A percentile compares a stretch with the other conserved stretches of the same genome.
phyloP scores from a whole-genome alignment of 2,797 vertebrate genomes.

The Coracias cyanogaster region DNA sequence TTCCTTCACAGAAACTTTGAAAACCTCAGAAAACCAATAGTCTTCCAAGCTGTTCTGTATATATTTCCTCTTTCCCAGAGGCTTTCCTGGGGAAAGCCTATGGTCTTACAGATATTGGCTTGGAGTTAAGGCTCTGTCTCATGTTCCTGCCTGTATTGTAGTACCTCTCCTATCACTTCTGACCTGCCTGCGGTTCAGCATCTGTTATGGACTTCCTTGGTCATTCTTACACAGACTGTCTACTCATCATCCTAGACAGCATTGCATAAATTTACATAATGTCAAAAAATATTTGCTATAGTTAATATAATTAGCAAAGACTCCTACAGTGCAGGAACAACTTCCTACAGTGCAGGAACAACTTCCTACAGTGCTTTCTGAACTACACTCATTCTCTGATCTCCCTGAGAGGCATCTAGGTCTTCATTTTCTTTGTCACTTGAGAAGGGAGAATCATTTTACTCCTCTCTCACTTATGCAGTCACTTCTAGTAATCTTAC shows the following conservation, averaged over 20 bases:
- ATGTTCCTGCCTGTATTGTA: neutral
- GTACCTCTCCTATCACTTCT: neutral
- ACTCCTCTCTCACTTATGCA: neutral
- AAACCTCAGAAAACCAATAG: neutral
- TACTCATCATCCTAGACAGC: neutral
- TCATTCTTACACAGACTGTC: neutral
- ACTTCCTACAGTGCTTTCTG: neutral
- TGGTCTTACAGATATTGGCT: neutral
- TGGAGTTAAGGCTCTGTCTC: neutral
- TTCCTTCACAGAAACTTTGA: neutral
- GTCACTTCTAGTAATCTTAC: neutral
- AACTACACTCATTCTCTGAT: neutral
- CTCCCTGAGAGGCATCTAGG: neutral
- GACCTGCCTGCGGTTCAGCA: neutral
- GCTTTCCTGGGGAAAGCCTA: neutral
- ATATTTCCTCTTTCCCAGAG: neutral
- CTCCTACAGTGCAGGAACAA: neutral
- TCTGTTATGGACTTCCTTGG: neutral
- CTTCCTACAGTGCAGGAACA: neutral
- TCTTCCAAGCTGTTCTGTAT: neutral
- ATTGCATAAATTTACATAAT: slow-evolving; percentile 4
- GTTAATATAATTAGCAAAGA: neutral
- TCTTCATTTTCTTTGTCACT: slow-evolving; percentile 22
- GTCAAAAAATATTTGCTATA: slow-evolving; percentile 31
- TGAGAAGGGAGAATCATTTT: slow-evolving; percentile 8